A percentile compares a stretch with the other conserved stretches of the same genome.
These are phyloP conservation scores for Mycetomoellerius zeteki DNA, from an alignment of 1,140 invertebrate genomes.

Conservation along the genomic window DNA sequence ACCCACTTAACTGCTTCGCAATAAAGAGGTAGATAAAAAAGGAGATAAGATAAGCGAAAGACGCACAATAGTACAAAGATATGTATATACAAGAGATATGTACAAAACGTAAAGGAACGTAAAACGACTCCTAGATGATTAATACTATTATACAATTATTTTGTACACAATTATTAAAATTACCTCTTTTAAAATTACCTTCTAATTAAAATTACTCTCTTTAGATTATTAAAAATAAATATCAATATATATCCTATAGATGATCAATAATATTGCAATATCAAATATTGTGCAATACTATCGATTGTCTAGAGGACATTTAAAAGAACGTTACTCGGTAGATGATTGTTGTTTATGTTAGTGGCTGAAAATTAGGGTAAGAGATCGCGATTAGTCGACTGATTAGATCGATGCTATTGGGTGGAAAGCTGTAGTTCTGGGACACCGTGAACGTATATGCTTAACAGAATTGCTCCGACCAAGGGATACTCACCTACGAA, in stretches of 20 bases:
- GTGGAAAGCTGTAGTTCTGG: neutral
- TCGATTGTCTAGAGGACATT: too few species aligned
- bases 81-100: neutral
- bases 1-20: neutral
- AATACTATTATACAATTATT: too few species aligned
- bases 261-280: too few species aligned
- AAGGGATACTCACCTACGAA: too few species aligned
- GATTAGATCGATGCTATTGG: neutral
- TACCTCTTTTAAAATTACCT: too few species aligned
- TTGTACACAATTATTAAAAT: too few species aligned
- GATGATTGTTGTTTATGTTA: neutral
- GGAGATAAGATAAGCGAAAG: conserved; percentile 16
- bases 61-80: neutral
- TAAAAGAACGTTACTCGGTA: neutral
- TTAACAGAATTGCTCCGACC: neutral
- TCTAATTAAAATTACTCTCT: too few species aligned
- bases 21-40: conserved; percentile 10
- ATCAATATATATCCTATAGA: too few species aligned
- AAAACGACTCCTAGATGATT: too few species aligned
- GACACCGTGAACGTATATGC: neutral
- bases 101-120: neutral
- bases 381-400: conserved; percentile 1
- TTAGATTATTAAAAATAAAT: too few species aligned
- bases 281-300: too few species aligned
- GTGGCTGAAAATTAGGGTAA: neutral